Evolutionary conservation across 2,797 vertebrate species (phyloP).

Genomic region (Acanthornis magna): DNA sequence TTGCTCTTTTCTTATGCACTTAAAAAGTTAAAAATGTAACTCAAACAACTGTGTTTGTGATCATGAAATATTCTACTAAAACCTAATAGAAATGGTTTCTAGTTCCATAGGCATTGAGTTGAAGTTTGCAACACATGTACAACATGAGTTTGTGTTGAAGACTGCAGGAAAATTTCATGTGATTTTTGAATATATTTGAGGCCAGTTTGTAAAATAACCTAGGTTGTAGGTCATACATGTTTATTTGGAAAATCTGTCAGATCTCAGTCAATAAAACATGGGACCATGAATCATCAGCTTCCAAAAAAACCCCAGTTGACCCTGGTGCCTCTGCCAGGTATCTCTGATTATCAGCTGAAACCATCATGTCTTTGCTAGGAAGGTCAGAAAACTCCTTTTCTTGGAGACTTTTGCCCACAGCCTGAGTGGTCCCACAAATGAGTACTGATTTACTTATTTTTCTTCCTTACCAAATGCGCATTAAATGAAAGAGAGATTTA

Average conservation of each 20-base stretch:
- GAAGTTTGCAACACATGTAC: neutral
- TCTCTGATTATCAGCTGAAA: neutral
- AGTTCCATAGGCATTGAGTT: neutral
- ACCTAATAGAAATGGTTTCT: neutral
- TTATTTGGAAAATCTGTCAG: neutral
- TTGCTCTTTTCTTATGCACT: neutral
- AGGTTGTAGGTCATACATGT: rapidly evolving
- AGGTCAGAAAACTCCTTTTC: neutral
- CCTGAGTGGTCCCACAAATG: neutral
- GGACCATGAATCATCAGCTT: neutral
- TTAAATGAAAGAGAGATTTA: neutral
- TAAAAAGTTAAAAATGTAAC: neutral
- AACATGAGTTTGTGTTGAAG: neutral
- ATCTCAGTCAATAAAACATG: neutral
- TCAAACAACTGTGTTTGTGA: neutral
- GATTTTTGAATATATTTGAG: neutral
- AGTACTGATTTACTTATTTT: neutral
- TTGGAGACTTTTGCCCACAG: neutral
- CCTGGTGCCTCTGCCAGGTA: neutral
- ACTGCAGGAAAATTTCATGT: neutral
- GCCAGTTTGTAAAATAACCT: neutral
- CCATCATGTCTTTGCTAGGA: neutral
- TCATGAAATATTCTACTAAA: neutral
- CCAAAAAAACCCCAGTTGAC: neutral
- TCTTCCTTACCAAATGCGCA: neutral